Conservation (phyloP, 37 sponge, comb jelly and placozoan genomes). For the Agelas oroides region DNA sequence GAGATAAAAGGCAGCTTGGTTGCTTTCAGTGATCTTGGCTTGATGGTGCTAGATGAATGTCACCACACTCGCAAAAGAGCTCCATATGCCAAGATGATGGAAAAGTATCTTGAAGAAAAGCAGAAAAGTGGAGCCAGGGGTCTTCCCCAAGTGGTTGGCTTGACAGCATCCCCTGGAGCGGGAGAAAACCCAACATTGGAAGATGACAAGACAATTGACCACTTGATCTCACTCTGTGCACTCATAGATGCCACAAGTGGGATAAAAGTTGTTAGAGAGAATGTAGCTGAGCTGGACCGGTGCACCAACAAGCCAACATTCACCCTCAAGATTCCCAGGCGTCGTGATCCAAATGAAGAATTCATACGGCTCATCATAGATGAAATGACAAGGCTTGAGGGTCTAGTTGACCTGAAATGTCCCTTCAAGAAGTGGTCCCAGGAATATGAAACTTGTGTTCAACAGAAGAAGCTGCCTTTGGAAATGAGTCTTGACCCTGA, state of each 20-base stretch:
- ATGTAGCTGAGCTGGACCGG: conserved; percentile 41
- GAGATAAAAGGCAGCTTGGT: conserved; percentile 28
- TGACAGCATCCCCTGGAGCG: conserved; percentile 85
- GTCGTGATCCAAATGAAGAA: conserved; percentile 11
- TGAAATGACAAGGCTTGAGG: conserved; percentile 36
- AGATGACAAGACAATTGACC: conserved; percentile 23
- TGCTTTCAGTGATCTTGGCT: conserved; percentile 36
- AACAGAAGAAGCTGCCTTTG: conserved; percentile 9
- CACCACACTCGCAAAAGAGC: conserved; percentile 74
- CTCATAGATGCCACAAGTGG: conserved; percentile 79
- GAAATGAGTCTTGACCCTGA: conserved; percentile 23
- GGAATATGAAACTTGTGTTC: conserved; percentile 39
- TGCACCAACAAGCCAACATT: conserved; percentile 11
- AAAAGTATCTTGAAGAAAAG: conserved; percentile 50
- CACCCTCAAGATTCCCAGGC: neutral
- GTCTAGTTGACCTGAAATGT: neutral
- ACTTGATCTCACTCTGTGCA: conserved; percentile 67
- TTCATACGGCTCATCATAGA: conserved; percentile 13
- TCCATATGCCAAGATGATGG: conserved; percentile 68
- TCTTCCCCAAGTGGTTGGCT: conserved; percentile 70
- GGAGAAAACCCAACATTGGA: conserved; percentile 37
- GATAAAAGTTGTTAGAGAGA: conserved; percentile 40
- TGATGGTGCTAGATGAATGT: conserved; percentile 92
- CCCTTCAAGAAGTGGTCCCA: conserved; percentile 6
- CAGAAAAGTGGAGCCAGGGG: neutral